Percentiles rank a stretch among this genome's conserved stretches.
These are phyloP conservation scores for Timema cristinae DNA, from an alignment of 2,888 invertebrate species.

Conservation along the genomic window DNA sequence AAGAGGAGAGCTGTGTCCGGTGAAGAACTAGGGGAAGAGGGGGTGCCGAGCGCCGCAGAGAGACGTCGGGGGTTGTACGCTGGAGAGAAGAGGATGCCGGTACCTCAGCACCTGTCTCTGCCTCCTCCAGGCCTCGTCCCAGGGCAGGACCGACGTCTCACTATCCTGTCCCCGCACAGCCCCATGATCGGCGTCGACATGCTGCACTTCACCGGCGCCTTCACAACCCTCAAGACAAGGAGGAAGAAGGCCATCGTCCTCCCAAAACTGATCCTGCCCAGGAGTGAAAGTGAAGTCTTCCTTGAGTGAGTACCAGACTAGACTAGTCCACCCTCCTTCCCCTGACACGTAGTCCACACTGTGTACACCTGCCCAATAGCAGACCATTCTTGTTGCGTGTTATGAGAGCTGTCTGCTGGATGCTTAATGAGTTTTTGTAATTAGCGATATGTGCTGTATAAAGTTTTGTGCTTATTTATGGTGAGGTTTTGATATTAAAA, in stretches of 20 bases:
- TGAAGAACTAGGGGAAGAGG: conserved; percentile 48
- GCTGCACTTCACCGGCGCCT: conserved; percentile 45
- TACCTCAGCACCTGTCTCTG: conserved; percentile 64
- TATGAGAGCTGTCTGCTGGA: too few species aligned
- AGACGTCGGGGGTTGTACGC: conserved; percentile 64
- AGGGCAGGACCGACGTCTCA: conserved; percentile 57
- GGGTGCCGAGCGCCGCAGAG: conserved; percentile 52
- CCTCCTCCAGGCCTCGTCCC: conserved; percentile 59
- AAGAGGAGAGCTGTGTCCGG: conserved; percentile 59
- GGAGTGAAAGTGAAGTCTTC: conserved; percentile 67
- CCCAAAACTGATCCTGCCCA: conserved; percentile 69
- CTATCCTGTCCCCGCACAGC: conserved; percentile 75
- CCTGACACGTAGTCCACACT: too few species aligned
- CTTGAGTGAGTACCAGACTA: conserved; percentile 53
- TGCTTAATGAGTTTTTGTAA: too few species aligned
- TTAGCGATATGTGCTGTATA: too few species aligned
- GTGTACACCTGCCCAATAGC: too few species aligned
- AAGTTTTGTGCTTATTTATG: too few species aligned
- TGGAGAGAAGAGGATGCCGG: conserved; percentile 50
- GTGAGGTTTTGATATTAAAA: too few species aligned
- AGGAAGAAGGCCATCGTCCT: conserved; percentile 69
- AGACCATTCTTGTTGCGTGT: too few species aligned
- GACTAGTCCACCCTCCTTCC: too few species aligned
- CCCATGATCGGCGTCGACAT: conserved; percentile 65
- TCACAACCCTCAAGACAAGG: conserved; percentile 54